phyloP scores from a whole-genome alignment of 2,797 vertebrate species.

The Mergus octosetaceus region DNA sequence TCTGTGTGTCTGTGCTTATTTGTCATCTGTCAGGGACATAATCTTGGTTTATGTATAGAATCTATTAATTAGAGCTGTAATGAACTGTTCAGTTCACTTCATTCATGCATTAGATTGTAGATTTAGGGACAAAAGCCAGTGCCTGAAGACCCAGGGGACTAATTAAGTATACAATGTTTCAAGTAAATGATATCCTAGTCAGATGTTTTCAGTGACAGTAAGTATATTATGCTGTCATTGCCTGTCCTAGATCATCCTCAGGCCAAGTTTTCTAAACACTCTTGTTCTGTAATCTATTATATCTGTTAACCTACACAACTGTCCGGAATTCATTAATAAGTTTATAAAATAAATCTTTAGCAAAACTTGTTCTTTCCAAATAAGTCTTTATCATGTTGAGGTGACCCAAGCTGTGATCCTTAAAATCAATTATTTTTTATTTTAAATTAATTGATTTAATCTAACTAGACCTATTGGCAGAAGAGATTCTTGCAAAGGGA shows the following conservation, averaged over 20 bases:
- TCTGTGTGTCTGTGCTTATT: slow-evolving; percentile 5
- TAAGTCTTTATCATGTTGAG: not conserved
- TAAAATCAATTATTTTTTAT: not conserved
- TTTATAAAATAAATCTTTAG: not conserved
- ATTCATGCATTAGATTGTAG: slow-evolving; percentile 14
- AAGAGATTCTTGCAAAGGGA: not conserved
- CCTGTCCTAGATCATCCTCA: not conserved
- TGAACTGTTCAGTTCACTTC: slow-evolving; percentile 36
- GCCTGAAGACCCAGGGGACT: slow-evolving; percentile 39
- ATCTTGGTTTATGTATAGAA: slow-evolving; percentile 35
- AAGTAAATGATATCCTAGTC: slow-evolving; percentile 53
- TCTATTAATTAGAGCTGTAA: slow-evolving; percentile 54
- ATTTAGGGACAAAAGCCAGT: slow-evolving; percentile 35
- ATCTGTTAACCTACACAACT: not conserved
- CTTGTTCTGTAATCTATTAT: not conserved
- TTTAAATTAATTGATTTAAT: not conserved
- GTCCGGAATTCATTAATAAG: not conserved
- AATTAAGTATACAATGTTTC: slow-evolving; percentile 66
- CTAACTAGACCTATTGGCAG: not conserved
- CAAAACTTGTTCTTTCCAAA: not conserved
- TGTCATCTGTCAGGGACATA: slow-evolving; percentile 48
- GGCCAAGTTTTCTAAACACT: not conserved
- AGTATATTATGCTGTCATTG: slow-evolving; percentile 43
- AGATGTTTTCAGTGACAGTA: slow-evolving; percentile 37
- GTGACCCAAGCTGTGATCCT: not conserved